Evolutionary conservation across 2,888 invertebrate species (phyloP).

Genomic region (Leucania comma): DNA sequence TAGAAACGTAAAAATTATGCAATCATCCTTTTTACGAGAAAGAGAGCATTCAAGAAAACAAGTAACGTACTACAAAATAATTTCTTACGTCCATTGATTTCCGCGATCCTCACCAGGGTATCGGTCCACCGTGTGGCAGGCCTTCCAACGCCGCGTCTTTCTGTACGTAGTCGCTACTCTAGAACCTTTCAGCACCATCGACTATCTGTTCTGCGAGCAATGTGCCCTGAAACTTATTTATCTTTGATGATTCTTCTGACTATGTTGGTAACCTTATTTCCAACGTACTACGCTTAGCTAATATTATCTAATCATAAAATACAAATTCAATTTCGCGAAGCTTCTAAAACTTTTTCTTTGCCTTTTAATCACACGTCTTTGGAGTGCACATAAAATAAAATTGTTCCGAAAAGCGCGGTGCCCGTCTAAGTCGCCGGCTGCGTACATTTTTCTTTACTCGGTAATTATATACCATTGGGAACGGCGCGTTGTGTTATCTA

Average conservation of each 20-base stretch:
- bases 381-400: slow-evolving; percentile 57
- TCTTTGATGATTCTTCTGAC: too few relatives aligned
- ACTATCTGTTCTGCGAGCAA: too few relatives aligned
- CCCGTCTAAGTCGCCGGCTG: slow-evolving; percentile 49
- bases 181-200: too few relatives aligned
- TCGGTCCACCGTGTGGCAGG: too few relatives aligned
- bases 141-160: too few relatives aligned
- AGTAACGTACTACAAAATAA: not conserved
- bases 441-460: slow-evolving; percentile 64
- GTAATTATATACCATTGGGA: slow-evolving; percentile 67
- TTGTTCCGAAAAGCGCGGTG: slow-evolving; percentile 51
- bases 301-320: slow-evolving; percentile 45
- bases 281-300: not conserved
- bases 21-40: too few relatives aligned
- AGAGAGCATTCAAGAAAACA: not conserved
- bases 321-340: slow-evolving; percentile 51
- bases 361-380: slow-evolving; percentile 58
- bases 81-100: too few relatives aligned
- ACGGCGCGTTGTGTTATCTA: slow-evolving; percentile 62
- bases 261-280: too few relatives aligned
- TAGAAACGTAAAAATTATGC: too few relatives aligned
- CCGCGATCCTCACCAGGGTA: too few relatives aligned
- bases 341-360: slow-evolving; percentile 49
- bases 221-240: too few relatives aligned
- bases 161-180: too few relatives aligned